These are phyloP conservation scores for Andinoacara biseriatus DNA, from an alignment of 2,113 vertebrate species.

Conservation along the genomic window DNA sequence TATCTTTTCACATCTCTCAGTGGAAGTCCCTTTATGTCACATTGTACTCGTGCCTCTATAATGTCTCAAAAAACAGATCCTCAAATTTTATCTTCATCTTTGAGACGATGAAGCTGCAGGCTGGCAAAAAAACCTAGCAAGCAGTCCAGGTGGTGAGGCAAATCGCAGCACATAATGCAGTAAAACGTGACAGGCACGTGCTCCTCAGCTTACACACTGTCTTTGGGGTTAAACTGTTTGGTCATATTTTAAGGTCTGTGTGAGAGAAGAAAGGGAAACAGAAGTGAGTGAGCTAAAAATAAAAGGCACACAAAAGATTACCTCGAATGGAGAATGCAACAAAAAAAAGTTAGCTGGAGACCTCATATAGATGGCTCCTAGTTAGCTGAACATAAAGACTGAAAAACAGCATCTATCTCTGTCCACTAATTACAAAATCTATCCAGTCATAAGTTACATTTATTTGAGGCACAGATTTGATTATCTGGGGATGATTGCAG, in stretches of 20 bases:
- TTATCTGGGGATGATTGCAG: too few relatives aligned
- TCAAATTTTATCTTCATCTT: too few relatives aligned
- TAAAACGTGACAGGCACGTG: background rate
- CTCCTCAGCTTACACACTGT: background rate
- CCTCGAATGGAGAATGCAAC: background rate
- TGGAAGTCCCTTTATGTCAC: background rate
- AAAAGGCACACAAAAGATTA: too few relatives aligned
- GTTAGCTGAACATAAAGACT: background rate
- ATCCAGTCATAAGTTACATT: background rate
- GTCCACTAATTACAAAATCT: background rate
- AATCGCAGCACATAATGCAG: background rate
- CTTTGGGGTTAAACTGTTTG: too few relatives aligned
- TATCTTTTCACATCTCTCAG: background rate
- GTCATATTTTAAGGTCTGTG: background rate
- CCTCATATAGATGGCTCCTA: background rate
- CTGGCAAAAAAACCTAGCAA: background rate
- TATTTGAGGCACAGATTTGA: background rate
- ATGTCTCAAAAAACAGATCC: too few relatives aligned
- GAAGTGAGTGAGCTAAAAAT: background rate
- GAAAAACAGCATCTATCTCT: background rate
- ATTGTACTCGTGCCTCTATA: background rate
- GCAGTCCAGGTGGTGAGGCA: background rate
- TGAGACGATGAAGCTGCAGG: background rate
- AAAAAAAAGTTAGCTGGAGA: background rate
- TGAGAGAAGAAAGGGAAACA: too few relatives aligned